Base-by-base conservation (phyloP, 2,113 vertebrate species). In the Otis tarda region DNA sequence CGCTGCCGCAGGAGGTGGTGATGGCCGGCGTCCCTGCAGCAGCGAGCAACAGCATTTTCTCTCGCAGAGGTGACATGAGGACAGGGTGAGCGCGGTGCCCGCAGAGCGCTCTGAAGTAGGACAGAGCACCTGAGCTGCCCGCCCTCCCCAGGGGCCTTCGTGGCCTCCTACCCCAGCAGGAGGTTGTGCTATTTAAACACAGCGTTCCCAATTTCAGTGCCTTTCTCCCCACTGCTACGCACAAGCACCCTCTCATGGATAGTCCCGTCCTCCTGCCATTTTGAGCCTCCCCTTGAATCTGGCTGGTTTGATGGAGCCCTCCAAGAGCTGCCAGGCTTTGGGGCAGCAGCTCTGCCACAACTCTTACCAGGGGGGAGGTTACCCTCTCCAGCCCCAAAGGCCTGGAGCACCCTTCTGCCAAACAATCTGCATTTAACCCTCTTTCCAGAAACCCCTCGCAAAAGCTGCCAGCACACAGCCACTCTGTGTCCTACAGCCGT, bases 381-480 rank as follows among this genome's bases (percentile, higher is more conserved):
- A n/a, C 8, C 7, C 12, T 37, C 17, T 7, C 21, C 14, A 67
- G 49, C 13, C 37, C 24, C 33, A 23, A n/a, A 22, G 22, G 43
- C 24, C 19, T 2, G 0, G 12, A 10, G 9, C 20, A 47, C 37
- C 12, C 10, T 52, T 17, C 31, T 33, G 35, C 22, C 33, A 37
- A 49, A 43, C 9, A 11, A 30, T 25, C 14, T 30, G 12, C 5
- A 1, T 10, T 69, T 19, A 10, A 49, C 3, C 24, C 35, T 53
- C 41, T 43, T 43, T 43, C 41, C 41, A 43, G 41, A 43, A 43
- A 16, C 41, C 41, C 41, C 41, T 43, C 41, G 41, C 41, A 43
- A n/a, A 49, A 68, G 9, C 65, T 0, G 0, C 12, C 2, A 53
- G n/a, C 9, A 33, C 3, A 0, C 0, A 1, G 20, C 37, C 2